Evolutionary conservation across 1,140 invertebrate species (phyloP).

Genomic region (Helicoverpa zea): DNA sequence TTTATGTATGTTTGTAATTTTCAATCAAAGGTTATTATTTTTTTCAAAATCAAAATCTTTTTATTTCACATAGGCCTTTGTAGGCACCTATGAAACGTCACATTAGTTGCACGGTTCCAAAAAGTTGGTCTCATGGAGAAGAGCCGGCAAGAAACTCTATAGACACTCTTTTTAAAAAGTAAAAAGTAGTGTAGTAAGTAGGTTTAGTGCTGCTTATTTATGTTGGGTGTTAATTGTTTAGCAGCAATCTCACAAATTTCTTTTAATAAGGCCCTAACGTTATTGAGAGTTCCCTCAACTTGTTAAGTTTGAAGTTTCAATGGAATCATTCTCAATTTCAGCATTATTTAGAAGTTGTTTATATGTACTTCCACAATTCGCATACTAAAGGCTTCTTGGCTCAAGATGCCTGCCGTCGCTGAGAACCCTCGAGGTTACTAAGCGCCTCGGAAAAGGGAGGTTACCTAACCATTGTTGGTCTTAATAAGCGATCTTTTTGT

Average conservation of each 20-base stretch:
- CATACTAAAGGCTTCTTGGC: slow-evolving; percentile 56
- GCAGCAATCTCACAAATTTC: background rate
- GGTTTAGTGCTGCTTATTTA: background rate
- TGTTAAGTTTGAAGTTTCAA: background rate
- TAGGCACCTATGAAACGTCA: too few species aligned
- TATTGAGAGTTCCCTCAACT: background rate
- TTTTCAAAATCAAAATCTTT: too few species aligned
- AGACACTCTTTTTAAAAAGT: too few species aligned
- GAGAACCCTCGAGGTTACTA: slow-evolving; percentile 45
- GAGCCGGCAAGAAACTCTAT: too few species aligned
- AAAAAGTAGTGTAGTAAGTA: too few species aligned
- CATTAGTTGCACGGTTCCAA: too few species aligned
- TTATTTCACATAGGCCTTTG: too few species aligned
- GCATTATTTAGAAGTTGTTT: background rate
- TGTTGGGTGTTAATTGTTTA: background rate
- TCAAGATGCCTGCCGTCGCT: slow-evolving; percentile 46
- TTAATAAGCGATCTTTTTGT: slow-evolving; percentile 35
- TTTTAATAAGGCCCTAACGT: background rate
- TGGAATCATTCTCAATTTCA: background rate
- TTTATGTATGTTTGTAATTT: background rate
- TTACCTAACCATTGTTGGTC: slow-evolving; percentile 44
- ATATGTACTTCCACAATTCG: slow-evolving; percentile 38
- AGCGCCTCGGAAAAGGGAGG: slow-evolving; percentile 42
- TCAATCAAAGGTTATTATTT: background rate
- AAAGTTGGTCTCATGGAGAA: too few species aligned